Conservation (phyloP, 2,888 invertebrate genomes). For the Troilus luridus region DNA sequence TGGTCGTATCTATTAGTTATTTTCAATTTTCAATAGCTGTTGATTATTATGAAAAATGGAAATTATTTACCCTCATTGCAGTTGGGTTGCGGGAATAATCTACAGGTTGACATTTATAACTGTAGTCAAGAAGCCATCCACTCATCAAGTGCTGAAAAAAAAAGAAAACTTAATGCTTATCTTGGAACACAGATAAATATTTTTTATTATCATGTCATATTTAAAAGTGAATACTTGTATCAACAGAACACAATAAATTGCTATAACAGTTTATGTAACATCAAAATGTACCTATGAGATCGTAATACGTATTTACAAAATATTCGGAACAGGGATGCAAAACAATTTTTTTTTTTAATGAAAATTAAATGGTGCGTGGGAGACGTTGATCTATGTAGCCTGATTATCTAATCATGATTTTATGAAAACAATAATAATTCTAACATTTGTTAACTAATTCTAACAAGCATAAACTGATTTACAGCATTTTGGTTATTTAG, state of each 20-base stretch:
- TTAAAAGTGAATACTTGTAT: background rate
- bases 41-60: background rate
- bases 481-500: no score
- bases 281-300: background rate
- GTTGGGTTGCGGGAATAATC: constrained; percentile 89
- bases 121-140: constrained; percentile 94
- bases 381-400: no score
- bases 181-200: background rate
- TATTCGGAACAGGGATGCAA: background rate
- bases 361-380: no score
- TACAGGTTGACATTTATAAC: constrained; percentile 92
- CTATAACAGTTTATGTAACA: background rate
- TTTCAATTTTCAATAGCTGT: background rate
- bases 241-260: background rate
- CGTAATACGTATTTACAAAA: background rate
- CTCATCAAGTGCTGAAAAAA: constrained; percentile 87
- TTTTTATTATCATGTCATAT: background rate
- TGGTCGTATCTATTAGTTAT: background rate
- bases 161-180: background rate
- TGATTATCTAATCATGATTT: no score
- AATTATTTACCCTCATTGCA: constrained; percentile 83
- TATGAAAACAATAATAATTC: no score
- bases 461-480: no score
- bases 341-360: background rate
- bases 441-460: no score